These are phyloP conservation scores for Phylloscopus trochilus DNA, from an alignment of 2,113 vertebrate species.

Conservation along the genomic window DNA sequence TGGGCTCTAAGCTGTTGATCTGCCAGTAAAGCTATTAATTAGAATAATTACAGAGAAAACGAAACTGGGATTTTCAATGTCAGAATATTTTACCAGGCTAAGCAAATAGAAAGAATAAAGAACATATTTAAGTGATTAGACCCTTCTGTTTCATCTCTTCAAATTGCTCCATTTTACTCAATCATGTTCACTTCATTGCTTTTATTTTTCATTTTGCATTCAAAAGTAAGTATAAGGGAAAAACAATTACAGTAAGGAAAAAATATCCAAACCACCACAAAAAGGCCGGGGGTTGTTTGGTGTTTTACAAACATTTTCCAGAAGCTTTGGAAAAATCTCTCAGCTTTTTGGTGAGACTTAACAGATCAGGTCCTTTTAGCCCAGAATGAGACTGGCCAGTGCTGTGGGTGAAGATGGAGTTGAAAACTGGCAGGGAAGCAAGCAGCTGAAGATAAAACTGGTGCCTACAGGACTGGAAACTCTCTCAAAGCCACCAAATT, in stretches of 20 bases:
- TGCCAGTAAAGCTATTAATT: not conserved
- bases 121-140: not conserved
- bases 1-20: not conserved
- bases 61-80: not conserved
- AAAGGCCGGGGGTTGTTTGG: accelerated
- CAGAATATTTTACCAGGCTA: not conserved
- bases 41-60: not conserved
- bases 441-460: not conserved
- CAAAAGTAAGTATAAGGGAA: not conserved
- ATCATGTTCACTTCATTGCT: not conserved
- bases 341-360: not conserved
- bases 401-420: not conserved
- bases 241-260: not conserved
- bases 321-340: not conserved
- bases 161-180: not conserved
- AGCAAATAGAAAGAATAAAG: not conserved
- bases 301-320: not conserved
- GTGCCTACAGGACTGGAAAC: not conserved
- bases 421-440: not conserved
- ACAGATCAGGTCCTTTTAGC: not conserved
- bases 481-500: not conserved
- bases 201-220: not conserved
- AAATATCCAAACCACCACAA: not conserved
- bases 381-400: not conserved
- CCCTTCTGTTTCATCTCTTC: not conserved